phyloP scores from a whole-genome alignment of 2,113 vertebrate species.

The Carassius gibelio region DNA sequence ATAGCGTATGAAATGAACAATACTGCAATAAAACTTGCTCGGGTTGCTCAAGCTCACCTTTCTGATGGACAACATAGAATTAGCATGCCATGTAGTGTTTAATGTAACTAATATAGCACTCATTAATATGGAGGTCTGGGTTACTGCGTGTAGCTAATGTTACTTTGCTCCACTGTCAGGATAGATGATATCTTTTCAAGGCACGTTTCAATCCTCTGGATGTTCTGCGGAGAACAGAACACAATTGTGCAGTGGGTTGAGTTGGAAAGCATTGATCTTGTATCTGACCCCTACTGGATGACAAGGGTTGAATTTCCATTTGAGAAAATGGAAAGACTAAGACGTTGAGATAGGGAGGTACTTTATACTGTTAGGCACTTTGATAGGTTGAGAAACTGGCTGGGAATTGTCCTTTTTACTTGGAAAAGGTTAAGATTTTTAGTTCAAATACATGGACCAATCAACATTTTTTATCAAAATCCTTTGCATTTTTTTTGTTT shows the following conservation, averaged over 20 bases:
- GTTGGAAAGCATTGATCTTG: conserved; percentile 38
- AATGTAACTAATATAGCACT: conserved; percentile 1
- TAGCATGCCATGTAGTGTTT: not conserved
- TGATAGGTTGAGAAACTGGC: conserved; percentile 19
- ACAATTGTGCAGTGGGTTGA: conserved; percentile 25
- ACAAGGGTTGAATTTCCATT: conserved; percentile 34
- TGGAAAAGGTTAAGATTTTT: not conserved
- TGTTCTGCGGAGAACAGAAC: conserved; percentile 11
- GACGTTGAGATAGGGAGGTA: conserved; percentile 14
- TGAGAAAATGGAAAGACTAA: conserved; percentile 19
- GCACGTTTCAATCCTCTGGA: conserved; percentile 33
- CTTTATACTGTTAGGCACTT: conserved; percentile 19
- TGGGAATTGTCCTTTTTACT: not conserved
- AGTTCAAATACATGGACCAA: not conserved
- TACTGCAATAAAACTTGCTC: not conserved
- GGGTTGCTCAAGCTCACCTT: not conserved
- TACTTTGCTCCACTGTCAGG: conserved; percentile 30
- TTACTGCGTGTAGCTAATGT: conserved; percentile 20
- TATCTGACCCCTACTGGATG: conserved; percentile 31
- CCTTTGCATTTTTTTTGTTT: not conserved
- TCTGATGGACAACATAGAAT: not conserved
- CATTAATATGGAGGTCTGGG: conserved; percentile 8
- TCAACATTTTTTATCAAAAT: not conserved
- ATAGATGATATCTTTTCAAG: conserved; percentile 30
- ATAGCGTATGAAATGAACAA: not conserved